A percentile compares a stretch with the other conserved stretches of the same genome.
Conservation (phyloP, 2,888 invertebrate species). For the Omphaloscelis lunosa region DNA sequence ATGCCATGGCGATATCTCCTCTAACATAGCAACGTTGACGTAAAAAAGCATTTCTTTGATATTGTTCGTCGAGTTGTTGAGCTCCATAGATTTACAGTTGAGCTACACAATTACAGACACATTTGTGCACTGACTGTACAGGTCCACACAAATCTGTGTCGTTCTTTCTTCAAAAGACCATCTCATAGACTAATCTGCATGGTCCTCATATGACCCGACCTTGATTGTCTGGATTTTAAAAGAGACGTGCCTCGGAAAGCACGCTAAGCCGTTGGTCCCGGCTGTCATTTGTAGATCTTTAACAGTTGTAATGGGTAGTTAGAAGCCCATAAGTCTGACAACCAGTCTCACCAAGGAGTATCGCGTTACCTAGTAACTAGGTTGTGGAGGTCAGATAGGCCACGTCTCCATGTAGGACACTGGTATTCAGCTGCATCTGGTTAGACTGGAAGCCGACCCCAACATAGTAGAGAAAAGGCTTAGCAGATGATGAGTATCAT, state of each 20-base stretch:
- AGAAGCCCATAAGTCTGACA: too few relatives aligned
- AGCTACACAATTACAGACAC: not conserved
- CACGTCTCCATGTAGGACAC: too few relatives aligned
- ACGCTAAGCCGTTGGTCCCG: too few relatives aligned
- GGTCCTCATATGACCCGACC: not conserved
- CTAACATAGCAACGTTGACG: not conserved
- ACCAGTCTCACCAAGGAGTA: too few relatives aligned
- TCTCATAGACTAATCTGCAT: not conserved
- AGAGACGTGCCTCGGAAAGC: not conserved
- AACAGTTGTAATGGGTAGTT: too few relatives aligned
- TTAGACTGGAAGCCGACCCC: too few relatives aligned
- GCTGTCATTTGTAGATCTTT: too few relatives aligned
- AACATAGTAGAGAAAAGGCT: too few relatives aligned
- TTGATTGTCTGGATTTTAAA: not conserved
- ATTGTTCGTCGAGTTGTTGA: not conserved
- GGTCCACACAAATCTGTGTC: not conserved
- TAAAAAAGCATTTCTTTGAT: not conserved
- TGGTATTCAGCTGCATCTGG: too few relatives aligned
- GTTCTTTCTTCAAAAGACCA: not conserved
- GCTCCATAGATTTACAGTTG: not conserved
- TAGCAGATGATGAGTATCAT: not conserved
- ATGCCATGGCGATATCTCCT: not conserved
- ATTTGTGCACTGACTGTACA: not conserved
- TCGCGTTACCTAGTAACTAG: too few relatives aligned
- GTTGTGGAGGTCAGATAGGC: too few relatives aligned